Conservation (phyloP, 2,888 invertebrate genomes). For the Elysia crispata region DNA sequence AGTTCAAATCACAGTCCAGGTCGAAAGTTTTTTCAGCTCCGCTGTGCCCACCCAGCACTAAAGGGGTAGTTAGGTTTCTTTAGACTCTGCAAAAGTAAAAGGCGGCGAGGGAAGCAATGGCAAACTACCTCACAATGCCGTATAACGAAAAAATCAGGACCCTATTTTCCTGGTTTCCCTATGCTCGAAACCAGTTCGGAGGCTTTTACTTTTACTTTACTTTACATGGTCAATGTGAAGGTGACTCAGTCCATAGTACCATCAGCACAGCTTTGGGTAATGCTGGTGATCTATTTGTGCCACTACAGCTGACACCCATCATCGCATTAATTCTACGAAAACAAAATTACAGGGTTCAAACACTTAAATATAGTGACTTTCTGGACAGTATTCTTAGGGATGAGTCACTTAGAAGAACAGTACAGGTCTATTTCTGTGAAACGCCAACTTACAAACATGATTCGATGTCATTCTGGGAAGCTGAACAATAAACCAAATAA, state of each 20-base stretch:
- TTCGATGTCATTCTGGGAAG: too few species aligned
- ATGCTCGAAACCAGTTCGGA: too few species aligned
- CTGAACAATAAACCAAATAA: conserved; percentile 32
- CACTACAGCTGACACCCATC: neutral
- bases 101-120: too few species aligned
- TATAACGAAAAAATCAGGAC: too few species aligned
- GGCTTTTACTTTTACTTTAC: too few species aligned
- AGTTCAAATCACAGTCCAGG: too few species aligned
- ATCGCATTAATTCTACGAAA: neutral
- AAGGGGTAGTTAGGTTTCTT: too few species aligned
- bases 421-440: conserved; percentile 22
- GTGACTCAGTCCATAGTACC: conserved; percentile 24
- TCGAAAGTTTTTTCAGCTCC: too few species aligned
- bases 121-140: too few species aligned
- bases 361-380: conserved; percentile 13
- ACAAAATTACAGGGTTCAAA: conserved; percentile 16
- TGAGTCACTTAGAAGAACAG: neutral
- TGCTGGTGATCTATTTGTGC: conserved; percentile 26
- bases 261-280: neutral
- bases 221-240: conserved; percentile 19
- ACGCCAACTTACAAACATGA: neutral
- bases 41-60: too few species aligned
- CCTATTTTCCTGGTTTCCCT: too few species aligned
- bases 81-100: too few species aligned
- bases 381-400: conserved; percentile 5